Evolutionary conservation across 2,888 invertebrate genomes (phyloP), one percentile per base, ranked within the genome.

Genomic region (Tipula confusa): DNA sequence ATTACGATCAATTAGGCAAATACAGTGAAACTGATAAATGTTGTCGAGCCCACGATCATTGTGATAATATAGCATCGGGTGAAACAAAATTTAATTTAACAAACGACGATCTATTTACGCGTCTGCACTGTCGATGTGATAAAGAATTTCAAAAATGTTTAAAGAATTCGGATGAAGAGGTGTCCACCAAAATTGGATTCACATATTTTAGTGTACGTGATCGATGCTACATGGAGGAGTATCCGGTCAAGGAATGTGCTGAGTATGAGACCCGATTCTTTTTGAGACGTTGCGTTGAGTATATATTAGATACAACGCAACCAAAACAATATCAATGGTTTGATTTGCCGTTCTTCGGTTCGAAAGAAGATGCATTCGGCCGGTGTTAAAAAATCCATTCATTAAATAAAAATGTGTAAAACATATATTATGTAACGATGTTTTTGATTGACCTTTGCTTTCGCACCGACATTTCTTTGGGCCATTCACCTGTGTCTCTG

Each of bases 21-120:
- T 94, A 95, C 88, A 92, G 93, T 64, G 91, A 92, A 83, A 95
- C 95, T 4, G 97, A 97, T 87, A 90, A 92, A 86, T 97, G 97
- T 89, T 97, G 97, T 89, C 90, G 96, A 33, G 92, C 92, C 85
- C 97, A 97, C 90, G 97, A 97, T 84, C 84, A 86, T 79, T 86
- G 86, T 87, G 86, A 86, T 36, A 85, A 85, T 84, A 86, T 85
- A 87, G 87, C 84, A 88, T 86, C 83, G 86, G 87, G 83, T 36
- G 84, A 85, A 83, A 83, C 84, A 18, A 86, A 86, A 82, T 83
- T 86, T 82, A 85, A 85, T 24, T 38, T 86, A 11, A 85, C 82
- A 13, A 86, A 86, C 84, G 79, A 84, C 29, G 86, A 86, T 83
- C 84, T 83, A 28, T 86, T 86, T 82, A 86, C 86, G 15, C 82